Evolutionary conservation across 2,797 vertebrate species (phyloP), one percentile per base, ranked within the genome.

Genomic region (Chromis chromis): DNA sequence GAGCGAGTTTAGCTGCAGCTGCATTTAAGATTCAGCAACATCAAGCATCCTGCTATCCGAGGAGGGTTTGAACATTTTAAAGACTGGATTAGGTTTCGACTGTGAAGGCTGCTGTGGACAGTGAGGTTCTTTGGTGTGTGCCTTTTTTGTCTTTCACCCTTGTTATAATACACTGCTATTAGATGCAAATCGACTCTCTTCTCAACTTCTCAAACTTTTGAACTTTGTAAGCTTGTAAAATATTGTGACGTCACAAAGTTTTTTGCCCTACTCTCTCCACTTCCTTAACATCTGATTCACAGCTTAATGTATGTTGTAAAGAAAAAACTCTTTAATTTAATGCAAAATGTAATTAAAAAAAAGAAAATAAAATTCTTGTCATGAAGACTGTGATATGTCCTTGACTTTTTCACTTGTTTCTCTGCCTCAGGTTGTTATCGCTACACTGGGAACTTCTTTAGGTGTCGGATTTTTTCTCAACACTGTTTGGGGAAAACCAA

Each of bases 271-370:
- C 93, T 95, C 86, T 90, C 86, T 92, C 94, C 96, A 96, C 95
- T 89, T 95, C 95, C 94, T 93, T 97, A 98, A 98, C 96, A 96
- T 97, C 94, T 89, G 95, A 97, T 96, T 97, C 96, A 97, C 94
- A 92, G 94, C 89, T 96, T 96, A 97, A 96, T 98, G 96, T 98
- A 95, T 89, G 95, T 96, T 97, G 96, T 97, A 95, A 96, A 97
- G 95, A 95, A 90, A 89, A 94, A 94, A 92, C 89, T 95, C 93
- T 95, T 96, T 95, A 95, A 95, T 95, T 95, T 95, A 95, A 95
- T 94, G 90, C 91, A 93, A 94, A 94, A 94, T 94, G 94, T 94
- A 90, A 91, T 90, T 83, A 91, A 88, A 89, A 83, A 87, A 92
- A 93, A 78, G 9, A 83, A 90, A 93, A 92, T 92, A 90, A 93